Base-by-base conservation (phyloP, 2,113 vertebrate species). In the Nematolebias whitei region DNA sequence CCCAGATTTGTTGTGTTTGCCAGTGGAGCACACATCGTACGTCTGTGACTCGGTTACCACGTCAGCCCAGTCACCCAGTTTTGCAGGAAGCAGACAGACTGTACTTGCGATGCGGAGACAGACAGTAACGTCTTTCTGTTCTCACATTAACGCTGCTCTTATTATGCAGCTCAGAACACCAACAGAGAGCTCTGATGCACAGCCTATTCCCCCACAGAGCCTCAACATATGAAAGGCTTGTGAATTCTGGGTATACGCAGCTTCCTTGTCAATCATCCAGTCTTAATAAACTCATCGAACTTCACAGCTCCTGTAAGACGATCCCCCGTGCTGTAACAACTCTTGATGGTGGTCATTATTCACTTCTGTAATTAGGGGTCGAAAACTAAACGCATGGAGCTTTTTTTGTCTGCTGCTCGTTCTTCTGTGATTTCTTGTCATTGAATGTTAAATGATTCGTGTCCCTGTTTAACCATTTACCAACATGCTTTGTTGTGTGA, bases 361-460 rank as follows among this genome's bases (percentile, higher is more conserved):
- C 83, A 81, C 55, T 50, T 14, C 39, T 19, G 32, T 84, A 79
- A 87, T 85, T 79, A 79, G 56, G 2, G 79, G 79, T 68, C 48
- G 35, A 57, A 75, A 57, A 77, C 79, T 71, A 83, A 85, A 83
- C 77, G 74, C 35, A 43, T 0, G 4, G 47, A 5, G 1, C 38
- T 3, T 51, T 23, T 38, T 20, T 52, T 65, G n/a, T 15, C 48
- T 63, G 32, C 13, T 55, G 4, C 29, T 38, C 23, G 14, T 26
- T 62, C 26, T 64, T 14, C 63, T 79, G 49, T 55, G 19, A 56
- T 71, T 41, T 53, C 19, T 24, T 54, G 41, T 61, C 48, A 41
- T 35, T 62, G 45, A 72, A 59, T 48, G 66, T 54, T 22, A 43
- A 43, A 20, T 6, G 5, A 35, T 53, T 49, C 59, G 71, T 48